Percentiles rank a stretch among this genome's conserved stretches.
These are phyloP conservation scores for Bothrops jararaca DNA, from an alignment of 2,113 vertebrate species.

Conservation along the genomic window DNA sequence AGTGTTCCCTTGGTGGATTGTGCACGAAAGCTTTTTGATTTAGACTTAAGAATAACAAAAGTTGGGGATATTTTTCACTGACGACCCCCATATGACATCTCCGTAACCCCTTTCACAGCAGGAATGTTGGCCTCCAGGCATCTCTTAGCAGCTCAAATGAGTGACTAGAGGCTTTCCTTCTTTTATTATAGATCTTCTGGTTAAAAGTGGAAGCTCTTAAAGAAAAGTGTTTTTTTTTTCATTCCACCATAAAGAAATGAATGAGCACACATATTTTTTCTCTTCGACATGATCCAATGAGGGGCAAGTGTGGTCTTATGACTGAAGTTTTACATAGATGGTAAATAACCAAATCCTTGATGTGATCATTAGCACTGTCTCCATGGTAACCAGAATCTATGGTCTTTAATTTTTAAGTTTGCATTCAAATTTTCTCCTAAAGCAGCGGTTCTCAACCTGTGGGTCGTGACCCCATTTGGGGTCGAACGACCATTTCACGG, in stretches of 20 bases:
- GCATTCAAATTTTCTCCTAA: not conserved
- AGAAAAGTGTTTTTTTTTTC: slow-evolving; percentile 50
- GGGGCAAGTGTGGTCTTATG: not conserved
- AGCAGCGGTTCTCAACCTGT: too few species aligned
- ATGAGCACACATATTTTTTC: slow-evolving; percentile 30
- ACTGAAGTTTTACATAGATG: not conserved
- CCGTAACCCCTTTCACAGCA: slow-evolving; percentile 61
- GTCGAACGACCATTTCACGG: too few species aligned
- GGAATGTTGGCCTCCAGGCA: slow-evolving; percentile 62
- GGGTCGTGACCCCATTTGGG: too few species aligned
- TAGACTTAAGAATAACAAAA: slow-evolving; percentile 63
- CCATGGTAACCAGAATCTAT: not conserved
- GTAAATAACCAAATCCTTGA: not conserved
- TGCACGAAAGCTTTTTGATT: slow-evolving; percentile 59
- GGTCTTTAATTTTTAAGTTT: not conserved
- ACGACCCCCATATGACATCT: slow-evolving; percentile 62
- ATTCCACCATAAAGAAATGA: slow-evolving; percentile 6
- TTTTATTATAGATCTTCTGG: slow-evolving; percentile 64
- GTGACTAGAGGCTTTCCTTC: slow-evolving; percentile 66
- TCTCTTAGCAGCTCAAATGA: slow-evolving; percentile 57
- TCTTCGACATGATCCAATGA: slow-evolving; percentile 44
- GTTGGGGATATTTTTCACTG: slow-evolving; percentile 63
- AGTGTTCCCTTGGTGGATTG: slow-evolving; percentile 53
- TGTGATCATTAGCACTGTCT: not conserved
- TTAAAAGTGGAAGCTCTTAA: slow-evolving; percentile 55